Evolutionary conservation across 2,888 invertebrate genomes (phyloP), one percentile per base, ranked within the genome.

Genomic region (Calliphora vomitoria): DNA sequence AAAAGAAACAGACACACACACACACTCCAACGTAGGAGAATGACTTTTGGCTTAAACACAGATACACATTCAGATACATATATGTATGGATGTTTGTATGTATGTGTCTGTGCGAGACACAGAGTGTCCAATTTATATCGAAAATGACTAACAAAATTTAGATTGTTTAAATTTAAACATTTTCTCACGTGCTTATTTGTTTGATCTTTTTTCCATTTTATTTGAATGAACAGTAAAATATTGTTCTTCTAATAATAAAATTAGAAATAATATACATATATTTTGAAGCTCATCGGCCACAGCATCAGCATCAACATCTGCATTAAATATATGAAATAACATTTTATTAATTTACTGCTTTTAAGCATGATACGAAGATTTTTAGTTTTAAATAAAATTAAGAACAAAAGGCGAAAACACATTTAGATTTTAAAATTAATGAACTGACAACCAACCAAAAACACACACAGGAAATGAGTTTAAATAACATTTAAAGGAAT

Each of bases 391-490:
- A 47, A 38, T 11, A 47, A 35, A 50, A 74, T 15, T 69, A 20
- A 55, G 18, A 60, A 31, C 15, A 35, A 8, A 11, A 4, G 6
- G 5, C 31, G 11, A 38, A 1, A 25, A 25, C 4, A 4, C 78
- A 71, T 69, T 6, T 35, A 35, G 35, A 0, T 64, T 75, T 31
- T 20, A 25, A 55, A 64, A 58, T 44, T 35, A 82, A 87, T 69
- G 41, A 60, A 25, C 15, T 58, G 5, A 1, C 8, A 8, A 18
- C 8, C 25, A 64, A 44, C 8, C n/a, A 20, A 47, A 8, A 8
- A 25, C 3, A 31, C 25, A 89, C 89, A 90, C 91, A 92, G 92
- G 91, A 92, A 92, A 92, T 92, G 90, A 91, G 90, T 89, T 90
- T 89, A 89, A 91, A 91, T 91, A 90, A 4, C 60, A 71, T 79